Evolutionary conservation across 2,888 invertebrate species (phyloP), one percentile per base, ranked within the genome.

Genomic region (Antheraea assamensis): DNA sequence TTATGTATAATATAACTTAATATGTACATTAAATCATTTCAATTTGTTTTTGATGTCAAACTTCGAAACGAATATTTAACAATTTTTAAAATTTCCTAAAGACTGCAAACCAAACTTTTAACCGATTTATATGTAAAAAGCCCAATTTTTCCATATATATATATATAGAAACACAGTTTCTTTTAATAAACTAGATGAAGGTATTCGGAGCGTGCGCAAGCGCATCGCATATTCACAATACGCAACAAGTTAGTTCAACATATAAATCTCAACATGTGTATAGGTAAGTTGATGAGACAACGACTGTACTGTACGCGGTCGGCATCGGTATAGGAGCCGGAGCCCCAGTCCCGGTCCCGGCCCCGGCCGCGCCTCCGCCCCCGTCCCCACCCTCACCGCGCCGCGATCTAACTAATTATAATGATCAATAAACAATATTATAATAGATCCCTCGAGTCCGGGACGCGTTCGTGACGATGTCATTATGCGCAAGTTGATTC

Each of bases 211-310:
- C 83, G 86, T 77, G 78, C 74, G 74, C 71, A 64, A 71, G 74
- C 74, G 74, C 74, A 71, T 64, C 55, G 70, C 71, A 73, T 71
- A 91, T 92, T 91, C 93, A 93, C 90, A 92, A 92, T 92, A 93
- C 91, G 92, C 93, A 93, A 93, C 94, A 93, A 94, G 92, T 91
- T 87, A 92, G 93, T 92, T 92, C 93, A 93, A 94, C 93, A 93
- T 93, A 92, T 93, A 31, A 93, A 93, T 92, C 90, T 93, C 93
- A 93, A 94, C 94, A 92, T 92, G 94, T 94, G 94, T 94, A 94
- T 92, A 93, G 92, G 91, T 92, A 93, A 92, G 91, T 89, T 86
- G 92, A 91, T 90, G 92, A 90, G 90, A 89, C 90, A 86, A 87
- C 90, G 91, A 87, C 88, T 83, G 89, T 82, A 78, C 85, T 61